Conservation (phyloP, 2,113 vertebrate species). For the Leucopsar rothschildi region DNA sequence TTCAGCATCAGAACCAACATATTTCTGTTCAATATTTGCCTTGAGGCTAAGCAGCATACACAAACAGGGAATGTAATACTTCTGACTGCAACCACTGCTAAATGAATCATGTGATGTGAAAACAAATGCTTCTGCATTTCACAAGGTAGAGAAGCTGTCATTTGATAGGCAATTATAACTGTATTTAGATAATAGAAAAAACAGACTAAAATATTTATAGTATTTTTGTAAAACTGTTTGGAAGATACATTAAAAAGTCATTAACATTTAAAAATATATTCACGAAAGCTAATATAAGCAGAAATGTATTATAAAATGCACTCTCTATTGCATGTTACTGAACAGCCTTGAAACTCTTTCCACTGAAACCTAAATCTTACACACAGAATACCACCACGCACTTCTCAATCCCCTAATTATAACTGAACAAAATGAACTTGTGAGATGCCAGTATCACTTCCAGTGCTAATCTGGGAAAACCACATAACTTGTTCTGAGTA, state of each 20-base stretch:
- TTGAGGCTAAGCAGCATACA: neutral
- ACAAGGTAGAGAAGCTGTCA: neutral
- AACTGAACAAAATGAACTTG: constrained; percentile 4
- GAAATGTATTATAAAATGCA: neutral
- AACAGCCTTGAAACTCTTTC: neutral
- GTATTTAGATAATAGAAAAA: neutral
- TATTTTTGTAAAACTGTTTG: neutral
- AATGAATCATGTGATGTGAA: neutral
- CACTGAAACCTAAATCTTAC: neutral
- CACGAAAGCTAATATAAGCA: neutral
- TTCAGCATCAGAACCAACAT: neutral
- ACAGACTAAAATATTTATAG: neutral
- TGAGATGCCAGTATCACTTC: neutral
- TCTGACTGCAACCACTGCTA: neutral
- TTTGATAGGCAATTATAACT: neutral
- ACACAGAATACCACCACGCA: neutral
- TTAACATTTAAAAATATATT: neutral
- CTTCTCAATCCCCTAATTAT: neutral
- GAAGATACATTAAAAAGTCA: neutral
- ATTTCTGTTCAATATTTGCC: neutral
- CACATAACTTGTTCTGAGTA: neutral
- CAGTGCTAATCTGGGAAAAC: neutral
- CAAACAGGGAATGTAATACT: neutral
- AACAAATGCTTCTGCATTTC: neutral
- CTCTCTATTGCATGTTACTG: neutral